Percentiles rank a stretch among this genome's conserved stretches.
Evolutionary conservation across 2,888 invertebrate genomes (phyloP).

Genomic region (Tridacna crocea): DNA sequence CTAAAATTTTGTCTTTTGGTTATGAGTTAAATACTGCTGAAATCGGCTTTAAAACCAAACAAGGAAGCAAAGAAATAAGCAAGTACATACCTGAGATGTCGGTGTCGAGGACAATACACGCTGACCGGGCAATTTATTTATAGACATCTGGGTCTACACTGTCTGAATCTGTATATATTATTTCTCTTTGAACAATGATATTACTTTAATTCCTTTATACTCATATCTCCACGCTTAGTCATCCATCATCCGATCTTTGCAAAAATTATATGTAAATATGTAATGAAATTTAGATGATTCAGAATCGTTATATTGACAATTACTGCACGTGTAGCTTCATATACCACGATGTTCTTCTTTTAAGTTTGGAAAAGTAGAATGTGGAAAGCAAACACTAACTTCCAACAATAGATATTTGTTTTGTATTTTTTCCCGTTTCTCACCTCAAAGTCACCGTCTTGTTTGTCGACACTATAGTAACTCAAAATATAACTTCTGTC

Average conservation of each 20-base stretch:
- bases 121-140: conserved; percentile 19
- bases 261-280: background rate
- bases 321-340: too few species aligned
- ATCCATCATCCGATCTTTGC: background rate
- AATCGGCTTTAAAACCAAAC: background rate
- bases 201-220: background rate
- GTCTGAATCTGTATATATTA: background rate
- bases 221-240: background rate
- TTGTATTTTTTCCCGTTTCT: too few species aligned
- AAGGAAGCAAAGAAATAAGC: background rate
- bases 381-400: too few species aligned
- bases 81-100: background rate
- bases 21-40: background rate
- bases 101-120: conserved; percentile 6
- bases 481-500: conserved; percentile 43
- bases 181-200: background rate
- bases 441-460: conserved; percentile 1
- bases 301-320: too few species aligned
- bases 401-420: too few species aligned
- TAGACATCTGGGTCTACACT: conserved; percentile 9
- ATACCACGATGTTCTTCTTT: too few species aligned
- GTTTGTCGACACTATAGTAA: conserved; percentile 39
- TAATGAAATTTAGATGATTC: too few species aligned
- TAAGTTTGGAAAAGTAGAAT: too few species aligned
- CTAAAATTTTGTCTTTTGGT: too few species aligned